Conservation (phyloP, 2,113 vertebrate genomes). For the Craseonycteris thonglongyai region DNA sequence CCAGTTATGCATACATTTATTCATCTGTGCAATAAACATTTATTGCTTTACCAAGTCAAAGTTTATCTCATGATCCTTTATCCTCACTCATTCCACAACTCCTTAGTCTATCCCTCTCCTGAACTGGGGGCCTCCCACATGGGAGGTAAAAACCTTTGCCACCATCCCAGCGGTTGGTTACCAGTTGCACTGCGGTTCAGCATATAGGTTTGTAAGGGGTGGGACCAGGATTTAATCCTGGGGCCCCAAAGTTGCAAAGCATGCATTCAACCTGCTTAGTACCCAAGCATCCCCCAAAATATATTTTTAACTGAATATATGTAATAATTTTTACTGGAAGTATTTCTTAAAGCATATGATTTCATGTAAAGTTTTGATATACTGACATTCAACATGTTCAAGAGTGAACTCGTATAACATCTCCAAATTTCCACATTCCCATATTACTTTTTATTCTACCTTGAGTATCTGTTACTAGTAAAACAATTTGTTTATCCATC, state of each 20-base stretch:
- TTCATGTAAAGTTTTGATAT: not conserved
- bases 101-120: accelerated
- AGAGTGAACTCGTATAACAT: not conserved
- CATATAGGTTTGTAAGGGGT: too few relatives aligned
- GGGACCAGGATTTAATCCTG: too few relatives aligned
- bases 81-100: not conserved
- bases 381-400: not conserved
- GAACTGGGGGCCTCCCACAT: too few relatives aligned
- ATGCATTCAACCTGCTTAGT: too few relatives aligned
- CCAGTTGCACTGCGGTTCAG: too few relatives aligned
- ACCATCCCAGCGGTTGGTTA: too few relatives aligned
- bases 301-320: not conserved
- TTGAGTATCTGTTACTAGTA: not conserved
- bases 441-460: not conserved
- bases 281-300: too few relatives aligned
- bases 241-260: too few relatives aligned
- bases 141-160: too few relatives aligned
- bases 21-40: not conserved
- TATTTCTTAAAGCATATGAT: not conserved
- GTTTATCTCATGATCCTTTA: not conserved
- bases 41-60: not conserved
- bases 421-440: not conserved
- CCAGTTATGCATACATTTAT: not conserved
- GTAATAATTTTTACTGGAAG: not conserved
- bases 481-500: not conserved